Base-by-base conservation (phyloP, 2,797 vertebrate genomes). In the Gymnodraco acuticeps region DNA sequence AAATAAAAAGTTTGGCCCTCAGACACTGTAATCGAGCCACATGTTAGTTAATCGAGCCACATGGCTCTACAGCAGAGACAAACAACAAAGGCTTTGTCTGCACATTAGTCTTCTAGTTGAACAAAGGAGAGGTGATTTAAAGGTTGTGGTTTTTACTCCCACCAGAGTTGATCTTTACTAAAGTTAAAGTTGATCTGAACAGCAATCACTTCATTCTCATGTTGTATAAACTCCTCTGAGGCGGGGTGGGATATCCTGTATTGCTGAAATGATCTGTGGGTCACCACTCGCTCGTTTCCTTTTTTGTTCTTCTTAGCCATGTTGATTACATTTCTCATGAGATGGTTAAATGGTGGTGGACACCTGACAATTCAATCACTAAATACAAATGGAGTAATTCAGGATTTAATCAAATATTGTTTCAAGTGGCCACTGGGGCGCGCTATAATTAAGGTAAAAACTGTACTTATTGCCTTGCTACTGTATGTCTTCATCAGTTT, bases 351-450 rank as follows among this genome's bases (percentile, higher is more conserved):
- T n/a, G 38, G 19, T 41, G 51, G 10, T 20, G 8, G 42, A 42
- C 51, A 45, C 27, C 3, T 12, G 2, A 63, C 51, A 47, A 19
- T n/a, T 41, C 1, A 17, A 27, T 56, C 10, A 13, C n/a, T 12
- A 42, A 67, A 17, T 11, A 27, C 3, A 48, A 15, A 16, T 27
- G 1, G 12, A 31, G 43, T 11, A 46, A 52, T 60, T 50, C 5
- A 41, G 7, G 12, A 50, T 73, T 45, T 41, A 0, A 27, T 47
- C 3, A 61, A 46, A 55, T 31, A 52, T 41, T 23, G 8, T 45
- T 54, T 47, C 19, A 64, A 0, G 42, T 70, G 55, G 20, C 75
- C 84, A 84, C 85, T 73, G 60, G 76, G 73, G 72, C 64, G 80
- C 33, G 78, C 87, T 75, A 14, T 80, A 50, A 66, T 52, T 65